Conservation (phyloP, 1,140 invertebrate species). For the Drosophila ogumai region DNA sequence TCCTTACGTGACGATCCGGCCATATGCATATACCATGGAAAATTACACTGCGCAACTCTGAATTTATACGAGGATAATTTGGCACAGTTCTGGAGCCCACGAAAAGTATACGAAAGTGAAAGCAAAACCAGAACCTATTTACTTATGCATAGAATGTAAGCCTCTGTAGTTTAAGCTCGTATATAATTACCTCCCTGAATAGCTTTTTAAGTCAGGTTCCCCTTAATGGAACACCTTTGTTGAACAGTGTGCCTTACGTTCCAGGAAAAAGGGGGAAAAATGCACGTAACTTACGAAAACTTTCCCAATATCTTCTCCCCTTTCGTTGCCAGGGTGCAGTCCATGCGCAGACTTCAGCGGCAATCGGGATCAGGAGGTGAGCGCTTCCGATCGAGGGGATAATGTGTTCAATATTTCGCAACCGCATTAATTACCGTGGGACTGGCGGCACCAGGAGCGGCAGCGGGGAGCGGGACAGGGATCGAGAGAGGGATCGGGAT, state of each 20-base stretch:
- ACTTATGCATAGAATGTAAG: neutral
- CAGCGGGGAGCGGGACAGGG: conserved; percentile 20
- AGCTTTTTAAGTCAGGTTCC: neutral
- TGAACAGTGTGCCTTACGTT: conserved; percentile 1
- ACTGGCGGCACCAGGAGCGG: conserved; percentile 61
- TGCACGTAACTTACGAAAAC: conserved; percentile 46
- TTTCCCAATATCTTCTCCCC: conserved; percentile 27
- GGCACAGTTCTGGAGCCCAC: neutral
- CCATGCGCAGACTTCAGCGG: conserved; percentile 34
- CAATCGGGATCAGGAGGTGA: conserved; percentile 48
- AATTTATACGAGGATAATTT: conserved; percentile 15
- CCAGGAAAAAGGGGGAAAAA: conserved; percentile 30
- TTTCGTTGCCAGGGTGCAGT: conserved; percentile 43
- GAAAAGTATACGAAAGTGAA: no score
- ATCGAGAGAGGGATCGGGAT: conserved; percentile 14
- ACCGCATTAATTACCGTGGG: conserved; percentile 83
- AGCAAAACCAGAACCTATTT: neutral
- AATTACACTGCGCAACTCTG: conserved; percentile 31
- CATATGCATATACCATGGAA: conserved; percentile 38
- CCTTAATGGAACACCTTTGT: conserved; percentile 5
- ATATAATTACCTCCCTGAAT: neutral
- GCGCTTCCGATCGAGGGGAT: conserved; percentile 47
- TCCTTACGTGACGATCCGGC: conserved; percentile 65
- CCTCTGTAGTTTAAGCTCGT: neutral
- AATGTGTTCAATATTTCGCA: conserved; percentile 84